A percentile compares a stretch with the other conserved stretches of the same genome.
These are phyloP conservation scores for Ataeniobius toweri DNA, from an alignment of 2,797 vertebrate genomes.

Conservation along the genomic window DNA sequence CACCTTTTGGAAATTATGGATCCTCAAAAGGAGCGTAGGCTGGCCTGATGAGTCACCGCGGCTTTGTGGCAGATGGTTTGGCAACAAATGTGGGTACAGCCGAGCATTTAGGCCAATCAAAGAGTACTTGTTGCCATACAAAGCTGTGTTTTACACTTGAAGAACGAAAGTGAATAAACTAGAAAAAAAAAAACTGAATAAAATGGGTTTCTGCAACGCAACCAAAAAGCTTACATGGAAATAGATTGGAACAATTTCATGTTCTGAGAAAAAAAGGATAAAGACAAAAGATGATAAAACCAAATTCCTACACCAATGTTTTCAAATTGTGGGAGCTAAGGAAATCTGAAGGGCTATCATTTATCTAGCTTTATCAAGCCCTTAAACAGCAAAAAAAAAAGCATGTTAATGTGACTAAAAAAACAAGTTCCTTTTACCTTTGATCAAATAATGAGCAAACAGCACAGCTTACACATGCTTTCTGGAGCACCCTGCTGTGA, in stretches of 20 bases:
- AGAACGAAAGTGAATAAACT: conserved; percentile 7
- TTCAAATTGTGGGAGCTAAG: neutral
- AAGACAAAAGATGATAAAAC: neutral
- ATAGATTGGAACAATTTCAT: no score
- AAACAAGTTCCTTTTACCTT: neutral
- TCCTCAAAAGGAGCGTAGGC: conserved; percentile 56
- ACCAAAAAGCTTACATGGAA: neutral
- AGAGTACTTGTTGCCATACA: conserved; percentile 28
- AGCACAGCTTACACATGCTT: neutral
- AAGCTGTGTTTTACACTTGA: conserved; percentile 18
- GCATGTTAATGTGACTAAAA: no score
- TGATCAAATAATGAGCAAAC: neutral
- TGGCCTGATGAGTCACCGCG: conserved; percentile 63
- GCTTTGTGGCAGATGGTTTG: conserved; percentile 72
- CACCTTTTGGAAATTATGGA: conserved; percentile 54
- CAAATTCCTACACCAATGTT: neutral
- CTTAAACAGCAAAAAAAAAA: neutral
- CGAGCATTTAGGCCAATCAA: conserved; percentile 43
- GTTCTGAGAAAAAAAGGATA: neutral
- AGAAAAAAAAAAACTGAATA: no score
- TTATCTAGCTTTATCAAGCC: neutral
- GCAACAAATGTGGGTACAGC: conserved; percentile 57
- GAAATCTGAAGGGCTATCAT: neutral
- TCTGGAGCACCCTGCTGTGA: neutral
- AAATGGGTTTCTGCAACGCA: neutral